A percentile compares a stretch with the other conserved stretches of the same genome.
Conservation (phyloP, 2,888 invertebrate genomes). For the Mythimna loreyi region DNA sequence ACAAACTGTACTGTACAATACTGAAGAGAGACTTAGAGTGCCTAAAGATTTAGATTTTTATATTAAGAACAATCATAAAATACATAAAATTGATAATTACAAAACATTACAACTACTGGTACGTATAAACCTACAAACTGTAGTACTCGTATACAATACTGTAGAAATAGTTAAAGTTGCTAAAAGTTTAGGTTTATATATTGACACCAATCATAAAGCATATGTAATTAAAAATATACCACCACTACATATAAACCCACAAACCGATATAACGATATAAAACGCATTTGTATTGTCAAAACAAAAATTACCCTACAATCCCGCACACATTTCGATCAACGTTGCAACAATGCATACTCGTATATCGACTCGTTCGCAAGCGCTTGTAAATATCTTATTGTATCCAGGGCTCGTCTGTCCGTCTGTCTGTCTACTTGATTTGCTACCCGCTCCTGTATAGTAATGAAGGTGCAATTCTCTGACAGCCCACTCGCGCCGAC, state of each 20-base stretch:
- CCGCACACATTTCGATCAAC: slow-evolving; percentile 65
- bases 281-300: slow-evolving; percentile 70
- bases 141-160: no score
- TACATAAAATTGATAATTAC: no score
- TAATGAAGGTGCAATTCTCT: slow-evolving; percentile 83
- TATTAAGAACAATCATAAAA: background rate
- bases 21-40: no score
- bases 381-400: slow-evolving; percentile 86
- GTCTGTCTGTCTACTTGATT: slow-evolving; percentile 82
- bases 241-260: slow-evolving; percentile 31
- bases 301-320: slow-evolving; percentile 75
- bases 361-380: slow-evolving; percentile 71
- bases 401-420: slow-evolving; percentile 80
- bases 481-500: slow-evolving; percentile 79
- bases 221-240: slow-evolving; percentile 32
- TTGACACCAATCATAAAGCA: background rate
- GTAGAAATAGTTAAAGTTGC: no score
- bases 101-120: no score
- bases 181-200: background rate
- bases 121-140: no score
- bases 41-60: no score
- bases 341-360: slow-evolving; percentile 70
- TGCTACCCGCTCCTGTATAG: slow-evolving; percentile 84
- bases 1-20: no score
- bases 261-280: slow-evolving; percentile 56